These are phyloP conservation scores for Vicugna pacos DNA, from an alignment of 2,113 vertebrate genomes.

Conservation along the genomic window DNA sequence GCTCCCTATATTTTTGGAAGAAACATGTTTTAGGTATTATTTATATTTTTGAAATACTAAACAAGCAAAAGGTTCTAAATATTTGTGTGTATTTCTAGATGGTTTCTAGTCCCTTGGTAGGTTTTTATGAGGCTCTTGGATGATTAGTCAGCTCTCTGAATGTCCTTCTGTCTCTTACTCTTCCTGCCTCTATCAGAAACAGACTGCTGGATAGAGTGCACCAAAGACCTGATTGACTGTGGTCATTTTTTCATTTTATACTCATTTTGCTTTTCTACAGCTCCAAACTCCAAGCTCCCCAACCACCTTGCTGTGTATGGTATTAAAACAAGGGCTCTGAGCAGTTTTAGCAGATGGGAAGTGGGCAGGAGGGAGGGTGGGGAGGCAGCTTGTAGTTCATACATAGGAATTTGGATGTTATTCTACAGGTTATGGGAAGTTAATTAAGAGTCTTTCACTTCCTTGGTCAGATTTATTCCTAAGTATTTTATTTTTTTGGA, in stretches of 20 bases:
- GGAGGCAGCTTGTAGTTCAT: neutral
- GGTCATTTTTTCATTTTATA: neutral
- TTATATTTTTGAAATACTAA: constrained; percentile 6
- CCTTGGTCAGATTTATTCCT: no score
- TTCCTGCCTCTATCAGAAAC: neutral
- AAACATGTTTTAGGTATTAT: neutral
- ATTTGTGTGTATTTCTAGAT: neutral
- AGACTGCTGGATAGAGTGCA: neutral
- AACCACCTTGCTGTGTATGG: neutral
- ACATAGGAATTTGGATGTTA: neutral
- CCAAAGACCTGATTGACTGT: neutral
- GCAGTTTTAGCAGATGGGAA: neutral
- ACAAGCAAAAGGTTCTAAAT: neutral
- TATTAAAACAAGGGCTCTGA: neutral
- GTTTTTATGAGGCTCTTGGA: neutral
- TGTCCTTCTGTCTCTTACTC: neutral
- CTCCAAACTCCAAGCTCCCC: neutral
- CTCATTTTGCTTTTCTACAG: neutral
- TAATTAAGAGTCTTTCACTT: neutral
- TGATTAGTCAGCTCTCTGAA: neutral
- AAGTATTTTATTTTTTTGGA: no score
- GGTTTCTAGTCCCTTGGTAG: neutral
- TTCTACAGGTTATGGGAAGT: neutral
- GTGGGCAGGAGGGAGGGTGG: neutral
- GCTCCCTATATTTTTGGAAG: neutral